phyloP scores from a whole-genome alignment of 2,888 invertebrate species.

The Tenodera sinensis region DNA sequence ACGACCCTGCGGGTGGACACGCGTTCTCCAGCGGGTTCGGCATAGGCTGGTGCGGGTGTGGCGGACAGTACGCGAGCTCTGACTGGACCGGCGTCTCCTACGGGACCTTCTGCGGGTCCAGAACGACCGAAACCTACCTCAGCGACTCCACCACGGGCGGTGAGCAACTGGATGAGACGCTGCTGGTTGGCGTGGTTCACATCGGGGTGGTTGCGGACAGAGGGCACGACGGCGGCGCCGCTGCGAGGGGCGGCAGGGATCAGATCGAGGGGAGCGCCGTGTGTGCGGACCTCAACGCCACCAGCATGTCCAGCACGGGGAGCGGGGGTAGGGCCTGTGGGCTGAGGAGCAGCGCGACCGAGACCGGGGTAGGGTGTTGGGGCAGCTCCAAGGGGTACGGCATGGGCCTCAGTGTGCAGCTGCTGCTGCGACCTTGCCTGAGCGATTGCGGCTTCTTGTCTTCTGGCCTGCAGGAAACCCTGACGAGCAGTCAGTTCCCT shows the following conservation, averaged over 20 bases:
- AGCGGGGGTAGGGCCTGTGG: constrained; percentile 20
- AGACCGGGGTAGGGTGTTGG: constrained; percentile 17
- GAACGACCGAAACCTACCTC: constrained; percentile 43
- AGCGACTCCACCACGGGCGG: constrained; percentile 42
- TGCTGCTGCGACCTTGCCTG: background rate
- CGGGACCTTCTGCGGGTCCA: constrained; percentile 41
- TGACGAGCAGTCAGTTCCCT: constrained; percentile 19
- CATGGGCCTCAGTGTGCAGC: background rate
- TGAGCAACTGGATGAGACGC: constrained; percentile 51
- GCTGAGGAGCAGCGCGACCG: constrained; percentile 25
- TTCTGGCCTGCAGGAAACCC: constrained; percentile 11
- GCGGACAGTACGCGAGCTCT: constrained; percentile 56
- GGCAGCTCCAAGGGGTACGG: constrained; percentile 31
- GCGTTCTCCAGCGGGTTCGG: constrained; percentile 52
- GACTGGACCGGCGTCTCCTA: constrained; percentile 48
- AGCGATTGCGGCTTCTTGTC: constrained; percentile 4
- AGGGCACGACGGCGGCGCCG: constrained; percentile 38
- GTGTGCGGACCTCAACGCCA: constrained; percentile 30
- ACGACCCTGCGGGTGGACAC: constrained; percentile 58
- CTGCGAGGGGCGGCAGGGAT: constrained; percentile 20
- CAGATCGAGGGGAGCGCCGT: constrained; percentile 34
- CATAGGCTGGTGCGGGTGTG: constrained; percentile 52
- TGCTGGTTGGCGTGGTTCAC: constrained; percentile 47
- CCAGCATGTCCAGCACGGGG: constrained; percentile 29
- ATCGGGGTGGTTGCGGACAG: constrained; percentile 40